Percentiles rank a stretch among this genome's conserved stretches.
These are phyloP conservation scores for Rhogogaster chlorosoma DNA, from an alignment of 2,888 invertebrate genomes.

Conservation along the genomic window DNA sequence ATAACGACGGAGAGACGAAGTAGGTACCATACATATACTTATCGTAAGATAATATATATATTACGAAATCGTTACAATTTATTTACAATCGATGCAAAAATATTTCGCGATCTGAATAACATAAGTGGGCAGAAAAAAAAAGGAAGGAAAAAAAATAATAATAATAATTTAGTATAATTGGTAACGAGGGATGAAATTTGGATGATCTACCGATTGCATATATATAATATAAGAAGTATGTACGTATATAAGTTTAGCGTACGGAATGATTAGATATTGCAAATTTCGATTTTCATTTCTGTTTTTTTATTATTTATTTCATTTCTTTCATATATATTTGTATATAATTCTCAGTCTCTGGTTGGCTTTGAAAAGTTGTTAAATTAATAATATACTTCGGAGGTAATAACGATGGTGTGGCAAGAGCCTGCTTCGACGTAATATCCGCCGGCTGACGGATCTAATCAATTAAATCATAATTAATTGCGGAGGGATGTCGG, in stretches of 20 bases:
- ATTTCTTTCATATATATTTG: neutral
- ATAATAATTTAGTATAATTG: neutral
- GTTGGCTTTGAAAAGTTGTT: slow-evolving; percentile 12
- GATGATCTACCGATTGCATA: too few relatives aligned
- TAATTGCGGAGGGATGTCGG: slow-evolving; percentile 40
- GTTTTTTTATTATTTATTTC: neutral
- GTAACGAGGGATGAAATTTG: neutral
- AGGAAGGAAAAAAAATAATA: neutral
- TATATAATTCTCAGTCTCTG: neutral
- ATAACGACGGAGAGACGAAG: slow-evolving; percentile 1
- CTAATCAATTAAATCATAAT: slow-evolving; percentile 47
- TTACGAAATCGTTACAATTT: neutral
- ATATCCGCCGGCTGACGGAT: slow-evolving; percentile 46
- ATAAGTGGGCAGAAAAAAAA: neutral
- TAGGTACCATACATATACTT: neutral
- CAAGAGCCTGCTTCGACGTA: slow-evolving; percentile 4
- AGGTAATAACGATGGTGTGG: slow-evolving; percentile 35
- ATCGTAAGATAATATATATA: neutral
- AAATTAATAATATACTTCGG: slow-evolving; percentile 22
- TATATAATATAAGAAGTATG: too few relatives aligned
- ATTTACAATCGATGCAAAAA: neutral
- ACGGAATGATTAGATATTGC: neutral
- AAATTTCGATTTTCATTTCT: neutral
- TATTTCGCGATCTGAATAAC: too few relatives aligned
- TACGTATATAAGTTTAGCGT: too few relatives aligned